Base-by-base conservation (phyloP, 1,140 invertebrate species). In the Drosophila aff. region DNA sequence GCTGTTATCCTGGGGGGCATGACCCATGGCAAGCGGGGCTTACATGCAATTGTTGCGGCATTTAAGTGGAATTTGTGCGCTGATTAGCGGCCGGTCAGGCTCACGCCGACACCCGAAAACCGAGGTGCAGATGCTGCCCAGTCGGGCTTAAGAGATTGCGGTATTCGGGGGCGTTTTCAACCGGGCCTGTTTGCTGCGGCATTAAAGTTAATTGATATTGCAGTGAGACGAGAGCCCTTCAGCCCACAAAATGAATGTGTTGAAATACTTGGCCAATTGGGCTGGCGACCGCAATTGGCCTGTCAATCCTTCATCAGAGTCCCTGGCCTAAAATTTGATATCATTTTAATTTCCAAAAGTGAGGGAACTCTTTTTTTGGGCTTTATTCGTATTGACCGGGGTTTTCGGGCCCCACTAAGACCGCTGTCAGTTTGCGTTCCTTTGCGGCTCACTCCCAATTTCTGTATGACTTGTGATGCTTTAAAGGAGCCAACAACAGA, bases 61-160 rank as follows among this genome's bases (percentile, higher is more conserved):
- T 84, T 89, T 90, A 84, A 81, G 77, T 69, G 78, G 85, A 73
- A 90, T 87, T 87, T 81, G 73, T 57, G 66, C 81, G 43, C 49
- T 79, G 85, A 89, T 87, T 89, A 87, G 84, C 71, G 81, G 50
- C 69, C 21, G 72, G 55, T 79, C 65, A 69, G 40, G 65, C 49
- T 40, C 55, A 49, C 58, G 47, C 53, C 52, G 36, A 44, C 55
- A 43, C 52, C 50, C 33, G 16, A 18, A 59, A 60, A 73, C 58
- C 64, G 43, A 66, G 33, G 21, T 73, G 36, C 82, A 81, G 66
- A 66, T 65, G 82, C 36, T 53, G 62, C 21, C 38, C 65, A 69
- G 33, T 50, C 21, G 66, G 63, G 80, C 80, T 80, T 80, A 74
- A 83, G 84, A 67, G 79, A 72, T 86, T 89, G 84, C 64, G 84